Evolutionary conservation across 2,888 invertebrate species (phyloP), one percentile per base, ranked within the genome.

Genomic region (Catocala fraxini): DNA sequence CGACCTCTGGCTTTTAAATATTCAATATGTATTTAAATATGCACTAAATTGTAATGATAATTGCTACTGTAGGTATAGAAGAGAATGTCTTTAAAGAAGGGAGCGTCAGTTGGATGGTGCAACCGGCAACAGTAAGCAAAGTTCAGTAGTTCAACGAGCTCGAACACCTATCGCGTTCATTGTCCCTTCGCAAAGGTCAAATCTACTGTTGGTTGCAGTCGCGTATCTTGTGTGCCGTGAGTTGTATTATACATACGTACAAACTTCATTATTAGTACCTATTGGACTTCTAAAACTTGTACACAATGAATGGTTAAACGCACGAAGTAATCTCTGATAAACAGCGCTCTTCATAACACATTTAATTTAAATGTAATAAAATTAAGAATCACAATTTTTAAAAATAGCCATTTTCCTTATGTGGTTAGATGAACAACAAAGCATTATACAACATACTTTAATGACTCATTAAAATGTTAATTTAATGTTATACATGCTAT

Each of bases 111-210:
- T 75, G 72, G 73, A 82, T 89, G 87, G 83, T 82, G 90, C 87
- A 91, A 90, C 81, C 85, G 74, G 80, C 81, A 81, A 77, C 82
- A 81, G 80, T 84, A 86, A 84, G 83, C 83, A 90, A 92, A 91
- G 92, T 91, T 91, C 89, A 92, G 86, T 89, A 85, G 92, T 91
- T 89, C 88, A 86, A 86, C 83, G 86, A 81, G 85, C 87, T 82
- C 79, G 79, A 83, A 83, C 82, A 84, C 83, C 87, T 85, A 87
- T 86, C 65, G 80, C 84, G 85, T 87, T 87, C 87, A 85, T 89
- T 89, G 89, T 89, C 86, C 86, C 85, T 83, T 83, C 68, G 62
- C 75, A 89, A 92, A 92, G 89, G 90, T 90, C 87, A 90, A 73
- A 85, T 83, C 82, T 79, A 80, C 81, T 78, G 77, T 76, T 77